phyloP scores from a whole-genome alignment of 1,140 invertebrate genomes.

The Eubasilissa regina region DNA sequence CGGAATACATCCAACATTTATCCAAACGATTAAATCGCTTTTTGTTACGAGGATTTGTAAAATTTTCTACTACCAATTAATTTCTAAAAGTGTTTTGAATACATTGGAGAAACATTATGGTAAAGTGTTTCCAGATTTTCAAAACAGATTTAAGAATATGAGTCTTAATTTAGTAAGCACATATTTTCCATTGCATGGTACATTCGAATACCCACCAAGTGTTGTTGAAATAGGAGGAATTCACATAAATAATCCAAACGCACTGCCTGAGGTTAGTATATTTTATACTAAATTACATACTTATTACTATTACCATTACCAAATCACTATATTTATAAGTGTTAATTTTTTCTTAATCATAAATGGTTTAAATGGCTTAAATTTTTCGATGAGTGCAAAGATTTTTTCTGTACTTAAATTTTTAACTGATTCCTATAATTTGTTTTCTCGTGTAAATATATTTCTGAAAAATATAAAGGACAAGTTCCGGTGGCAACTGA shows the following conservation, averaged over 20 bases:
- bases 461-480: no score
- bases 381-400: no score
- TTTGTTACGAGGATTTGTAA: background rate
- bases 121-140: constrained; percentile 63
- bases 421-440: no score
- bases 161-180: constrained; percentile 74
- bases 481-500: no score
- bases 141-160: constrained; percentile 68
- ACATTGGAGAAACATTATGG: constrained; percentile 65
- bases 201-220: constrained; percentile 68
- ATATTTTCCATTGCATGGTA: constrained; percentile 71
- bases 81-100: constrained; percentile 23
- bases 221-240: constrained; percentile 76
- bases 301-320: no score
- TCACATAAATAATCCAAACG: constrained; percentile 69
- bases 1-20: constrained; percentile 47
- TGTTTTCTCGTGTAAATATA: no score
- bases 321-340: no score
- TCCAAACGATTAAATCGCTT: constrained; percentile 59
- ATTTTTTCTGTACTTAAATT: no score
- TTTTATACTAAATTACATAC: no score
- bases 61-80: constrained; percentile 50
- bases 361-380: no score
- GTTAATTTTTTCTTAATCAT: no score
- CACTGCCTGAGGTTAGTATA: constrained; percentile 36